Conservation (phyloP, 2,113 vertebrate species). For the Ictalurus punctatus region DNA sequence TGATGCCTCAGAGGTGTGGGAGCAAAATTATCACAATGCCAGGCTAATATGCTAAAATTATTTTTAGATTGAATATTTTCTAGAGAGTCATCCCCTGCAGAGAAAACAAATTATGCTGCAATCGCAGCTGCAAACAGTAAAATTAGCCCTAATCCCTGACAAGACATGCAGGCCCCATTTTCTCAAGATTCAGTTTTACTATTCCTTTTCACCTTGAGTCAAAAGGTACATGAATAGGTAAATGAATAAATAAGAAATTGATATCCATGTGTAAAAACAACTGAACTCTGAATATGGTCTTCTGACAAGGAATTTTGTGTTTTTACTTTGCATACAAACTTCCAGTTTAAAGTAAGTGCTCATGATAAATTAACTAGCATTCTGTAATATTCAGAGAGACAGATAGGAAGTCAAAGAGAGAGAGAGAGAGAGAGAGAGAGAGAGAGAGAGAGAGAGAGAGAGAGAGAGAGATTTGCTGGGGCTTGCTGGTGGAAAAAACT, state of each 20-base stretch:
- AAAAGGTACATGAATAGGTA: not conserved
- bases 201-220: slow-evolving; percentile 17
- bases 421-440: not conserved
- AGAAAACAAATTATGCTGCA: not conserved
- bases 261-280: not conserved
- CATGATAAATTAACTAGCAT: not conserved
- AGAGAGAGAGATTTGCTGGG: not conserved
- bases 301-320: not conserved
- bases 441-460: not conserved
- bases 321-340: not conserved
- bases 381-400: not conserved
- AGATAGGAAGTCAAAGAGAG: not conserved
- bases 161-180: not conserved
- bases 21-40: not conserved
- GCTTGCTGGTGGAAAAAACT: slow-evolving; percentile 5
- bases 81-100: not conserved
- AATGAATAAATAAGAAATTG: not conserved
- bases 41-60: not conserved
- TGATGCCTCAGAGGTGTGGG: not conserved
- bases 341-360: not conserved
- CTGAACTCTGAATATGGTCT: not conserved
- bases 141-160: not conserved
- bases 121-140: not conserved
- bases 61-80: not conserved
- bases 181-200: slow-evolving; percentile 46